Evolutionary conservation across 1,140 invertebrate genomes (phyloP).

Genomic region (Microplitis demolitor): DNA sequence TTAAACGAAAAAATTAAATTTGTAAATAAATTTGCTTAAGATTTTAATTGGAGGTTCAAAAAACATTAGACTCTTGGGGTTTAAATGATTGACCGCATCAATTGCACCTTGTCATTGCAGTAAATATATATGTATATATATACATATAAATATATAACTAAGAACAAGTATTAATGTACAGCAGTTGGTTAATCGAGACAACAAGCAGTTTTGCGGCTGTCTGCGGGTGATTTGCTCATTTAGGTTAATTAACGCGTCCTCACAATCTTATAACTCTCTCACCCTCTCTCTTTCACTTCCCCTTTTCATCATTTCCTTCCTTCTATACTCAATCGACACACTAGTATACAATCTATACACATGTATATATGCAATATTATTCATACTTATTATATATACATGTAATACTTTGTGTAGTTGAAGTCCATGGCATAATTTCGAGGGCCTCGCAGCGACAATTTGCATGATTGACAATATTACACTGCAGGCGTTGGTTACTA

Average conservation of each 20-base stretch:
- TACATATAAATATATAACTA: not conserved
- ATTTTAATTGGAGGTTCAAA: not conserved
- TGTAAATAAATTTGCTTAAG: not conserved
- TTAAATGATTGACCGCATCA: not conserved
- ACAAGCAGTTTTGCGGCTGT: conserved; percentile 2
- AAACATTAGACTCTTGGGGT: not conserved
- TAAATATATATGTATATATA: not conserved
- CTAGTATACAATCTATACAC: not conserved
- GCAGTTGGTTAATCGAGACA: conserved; percentile 11
- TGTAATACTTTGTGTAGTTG: not conserved
- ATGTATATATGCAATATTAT: not conserved
- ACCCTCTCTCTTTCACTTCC: conserved; percentile 5
- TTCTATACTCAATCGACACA: not conserved
- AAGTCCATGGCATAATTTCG: conserved; percentile 2
- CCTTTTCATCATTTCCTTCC: not conserved
- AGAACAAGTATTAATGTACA: not conserved
- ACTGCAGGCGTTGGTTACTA: not conserved
- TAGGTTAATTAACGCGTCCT: conserved; percentile 18
- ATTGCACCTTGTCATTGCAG: not conserved
- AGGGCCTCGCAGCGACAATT: not conserved
- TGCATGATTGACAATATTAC: not conserved
- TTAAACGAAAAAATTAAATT: too few relatives aligned
- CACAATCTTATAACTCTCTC: not conserved
- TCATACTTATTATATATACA: not conserved
- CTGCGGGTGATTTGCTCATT: conserved; percentile 16